Percentiles rank a stretch among this genome's conserved stretches.
These are phyloP conservation scores for Microplitis manilae DNA, from an alignment of 2,888 invertebrate species.

Conservation along the genomic window DNA sequence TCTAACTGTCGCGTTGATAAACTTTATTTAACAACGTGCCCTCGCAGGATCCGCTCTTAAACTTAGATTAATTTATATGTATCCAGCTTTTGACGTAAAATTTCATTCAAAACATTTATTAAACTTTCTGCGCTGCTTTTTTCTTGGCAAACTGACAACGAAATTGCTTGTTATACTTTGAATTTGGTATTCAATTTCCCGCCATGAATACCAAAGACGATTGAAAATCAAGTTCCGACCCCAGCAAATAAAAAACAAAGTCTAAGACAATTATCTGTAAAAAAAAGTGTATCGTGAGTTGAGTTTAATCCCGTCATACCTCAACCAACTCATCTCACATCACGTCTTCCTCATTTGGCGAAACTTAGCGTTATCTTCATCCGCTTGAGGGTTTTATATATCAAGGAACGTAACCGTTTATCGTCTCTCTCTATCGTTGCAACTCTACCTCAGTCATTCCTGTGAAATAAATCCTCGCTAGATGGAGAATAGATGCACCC, in stretches of 20 bases:
- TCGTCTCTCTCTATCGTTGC: constrained; percentile 31
- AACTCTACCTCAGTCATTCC: constrained; percentile 42
- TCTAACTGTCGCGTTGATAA: constrained; percentile 18
- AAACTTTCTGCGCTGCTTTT: neutral
- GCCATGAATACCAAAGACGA: neutral
- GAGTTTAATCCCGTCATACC: neutral
- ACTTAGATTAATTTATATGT: neutral
- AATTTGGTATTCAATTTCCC: too few relatives aligned
- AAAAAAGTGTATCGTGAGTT: neutral
- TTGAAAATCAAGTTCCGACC: neutral
- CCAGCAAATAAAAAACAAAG: neutral
- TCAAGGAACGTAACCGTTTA: constrained; percentile 34
- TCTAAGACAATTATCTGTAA: neutral
- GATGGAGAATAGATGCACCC: constrained; percentile 30
- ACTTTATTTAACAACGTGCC: constrained; percentile 20
- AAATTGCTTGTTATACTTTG: too few relatives aligned
- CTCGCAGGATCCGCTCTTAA: constrained; percentile 2
- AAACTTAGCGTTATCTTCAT: constrained; percentile 29
- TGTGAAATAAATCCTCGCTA: constrained; percentile 46
- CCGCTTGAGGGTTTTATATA: constrained; percentile 29
- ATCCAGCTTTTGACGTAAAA: neutral
- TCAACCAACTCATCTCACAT: neutral
- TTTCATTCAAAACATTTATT: neutral
- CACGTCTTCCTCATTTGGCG: constrained; percentile 7
- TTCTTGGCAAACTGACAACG: neutral